Base-by-base conservation (phyloP, 2,797 vertebrate genomes). In the Coranthus polyacanthus region DNA sequence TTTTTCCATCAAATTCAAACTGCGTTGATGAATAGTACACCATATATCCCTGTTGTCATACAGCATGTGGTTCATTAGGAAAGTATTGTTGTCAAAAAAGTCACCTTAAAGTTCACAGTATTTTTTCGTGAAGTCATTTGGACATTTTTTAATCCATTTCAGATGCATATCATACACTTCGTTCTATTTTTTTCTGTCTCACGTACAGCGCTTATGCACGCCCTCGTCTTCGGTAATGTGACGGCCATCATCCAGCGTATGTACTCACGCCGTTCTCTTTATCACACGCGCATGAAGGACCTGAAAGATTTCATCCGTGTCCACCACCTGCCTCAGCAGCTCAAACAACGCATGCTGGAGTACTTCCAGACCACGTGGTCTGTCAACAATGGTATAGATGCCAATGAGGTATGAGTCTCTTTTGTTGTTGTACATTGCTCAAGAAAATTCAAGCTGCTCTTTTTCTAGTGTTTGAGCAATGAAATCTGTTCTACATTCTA, bases 361-460 rank as follows among this genome's bases (percentile, higher is more conserved):
- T 99, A 97, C 83, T 98, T 98, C 91, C 98, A 99, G 93, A 98
- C 96, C 75, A 98, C 97, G 0, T 99, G 98, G 98, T 97, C 97
- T 0, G 96, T 98, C 89, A 99, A 96, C 95, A 97, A 97, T 0
- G 97, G 97, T 75, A 98, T 99, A 0, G 96, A 99, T 12, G 93
- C 95, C 45, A 98, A 98, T 0, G 96, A 97, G 97, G 97, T 98
- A 78, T 63, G 82, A 53, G 54, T 49, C 52, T 46, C 45, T 64
- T 58, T 68, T 45, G 59, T 34, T 63, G 38, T 47, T n/a, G 46
- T 34, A 38, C 32, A 22, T 12, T 37, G 12, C 36, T 56, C 8
- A 6, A 42, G 13, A 39, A 49, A 39, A 24, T 8, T 50, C 22
- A 21, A 15, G n/a, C 24, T 18, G 22, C 29, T 39, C 24, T 53